phyloP scores from a whole-genome alignment of 2,888 invertebrate genomes.

The Ctenicera cuprea region DNA sequence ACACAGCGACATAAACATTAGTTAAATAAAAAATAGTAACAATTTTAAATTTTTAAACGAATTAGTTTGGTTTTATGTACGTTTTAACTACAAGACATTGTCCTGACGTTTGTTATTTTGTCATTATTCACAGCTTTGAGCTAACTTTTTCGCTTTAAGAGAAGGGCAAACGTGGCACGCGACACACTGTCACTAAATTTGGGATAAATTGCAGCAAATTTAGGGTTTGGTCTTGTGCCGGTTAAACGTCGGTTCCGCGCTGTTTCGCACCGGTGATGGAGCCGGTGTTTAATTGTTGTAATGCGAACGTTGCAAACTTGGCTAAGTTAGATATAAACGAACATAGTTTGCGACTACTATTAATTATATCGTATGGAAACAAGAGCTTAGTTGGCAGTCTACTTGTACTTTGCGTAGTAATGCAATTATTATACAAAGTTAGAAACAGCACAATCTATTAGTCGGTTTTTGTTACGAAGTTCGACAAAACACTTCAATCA shows the following conservation, averaged over 20 bases:
- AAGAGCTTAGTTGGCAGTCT: conserved; percentile 12
- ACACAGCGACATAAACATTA: too few species aligned
- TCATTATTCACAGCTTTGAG: not conserved
- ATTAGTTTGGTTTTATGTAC: too few species aligned
- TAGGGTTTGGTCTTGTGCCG: conserved; percentile 28
- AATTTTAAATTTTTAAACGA: too few species aligned
- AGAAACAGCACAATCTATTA: not conserved
- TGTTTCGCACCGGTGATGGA: conserved; percentile 45
- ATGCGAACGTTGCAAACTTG: conserved; percentile 47
- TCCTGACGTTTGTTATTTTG: too few species aligned
- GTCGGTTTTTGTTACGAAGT: too few species aligned
- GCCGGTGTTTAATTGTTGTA: conserved; percentile 48
- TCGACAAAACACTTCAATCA: not conserved
- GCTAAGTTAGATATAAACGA: conserved; percentile 38
- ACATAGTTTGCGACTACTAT: conserved; percentile 41
- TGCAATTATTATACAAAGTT: not conserved
- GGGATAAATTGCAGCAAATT: conserved; percentile 44
- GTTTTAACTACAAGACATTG: too few species aligned
- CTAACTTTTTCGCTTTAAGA: not conserved
- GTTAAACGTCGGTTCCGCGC: conserved; percentile 48
- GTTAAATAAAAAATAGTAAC: too few species aligned
- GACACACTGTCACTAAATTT: conserved; percentile 40
- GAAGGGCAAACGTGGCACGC: conserved; percentile 20
- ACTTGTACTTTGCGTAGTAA: not conserved
- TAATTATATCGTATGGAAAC: conserved; percentile 39